These are phyloP conservation scores for Linnaemya tessellans DNA, from an alignment of 2,888 invertebrate species.

Conservation along the genomic window DNA sequence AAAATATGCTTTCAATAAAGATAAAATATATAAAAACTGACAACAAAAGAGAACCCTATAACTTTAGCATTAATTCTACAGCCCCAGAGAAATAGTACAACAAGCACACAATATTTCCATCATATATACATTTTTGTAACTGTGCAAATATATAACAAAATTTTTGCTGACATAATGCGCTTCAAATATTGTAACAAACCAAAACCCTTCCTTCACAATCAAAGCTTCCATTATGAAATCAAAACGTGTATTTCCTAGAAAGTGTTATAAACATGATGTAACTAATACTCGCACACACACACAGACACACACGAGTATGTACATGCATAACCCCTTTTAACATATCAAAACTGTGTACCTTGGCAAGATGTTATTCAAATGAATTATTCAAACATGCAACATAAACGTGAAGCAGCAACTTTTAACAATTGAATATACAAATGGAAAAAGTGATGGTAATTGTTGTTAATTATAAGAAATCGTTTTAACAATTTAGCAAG, in stretches of 20 bases:
- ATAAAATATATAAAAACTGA: too few relatives aligned
- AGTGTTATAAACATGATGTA: constrained; percentile 9
- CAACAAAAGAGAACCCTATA: too few relatives aligned
- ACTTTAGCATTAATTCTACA: too few relatives aligned
- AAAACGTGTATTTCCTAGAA: constrained; percentile 15
- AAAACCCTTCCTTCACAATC: not conserved
- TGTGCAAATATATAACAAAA: not conserved
- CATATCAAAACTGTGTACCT: not conserved
- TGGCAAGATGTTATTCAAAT: constrained; percentile 33
- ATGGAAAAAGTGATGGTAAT: constrained; percentile 49
- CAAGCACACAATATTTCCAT: too few relatives aligned
- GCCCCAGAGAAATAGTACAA: too few relatives aligned
- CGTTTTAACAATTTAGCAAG: constrained; percentile 29
- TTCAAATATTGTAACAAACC: not conserved
- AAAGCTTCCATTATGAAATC: not conserved
- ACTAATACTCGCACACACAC: not conserved
- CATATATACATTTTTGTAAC: too few relatives aligned
- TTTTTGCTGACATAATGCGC: not conserved
- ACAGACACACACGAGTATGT: too few relatives aligned
- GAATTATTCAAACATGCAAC: constrained; percentile 37
- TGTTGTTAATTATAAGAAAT: constrained; percentile 53
- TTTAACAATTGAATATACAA: constrained; percentile 17
- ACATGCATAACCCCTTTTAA: not conserved
- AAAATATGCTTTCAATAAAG: too few relatives aligned
- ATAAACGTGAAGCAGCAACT: constrained; percentile 25